A percentile compares a stretch with the other conserved stretches of the same genome.
These are phyloP conservation scores for Sitta carolinensis DNA, from an alignment of 2,797 vertebrate genomes.

Conservation along the genomic window DNA sequence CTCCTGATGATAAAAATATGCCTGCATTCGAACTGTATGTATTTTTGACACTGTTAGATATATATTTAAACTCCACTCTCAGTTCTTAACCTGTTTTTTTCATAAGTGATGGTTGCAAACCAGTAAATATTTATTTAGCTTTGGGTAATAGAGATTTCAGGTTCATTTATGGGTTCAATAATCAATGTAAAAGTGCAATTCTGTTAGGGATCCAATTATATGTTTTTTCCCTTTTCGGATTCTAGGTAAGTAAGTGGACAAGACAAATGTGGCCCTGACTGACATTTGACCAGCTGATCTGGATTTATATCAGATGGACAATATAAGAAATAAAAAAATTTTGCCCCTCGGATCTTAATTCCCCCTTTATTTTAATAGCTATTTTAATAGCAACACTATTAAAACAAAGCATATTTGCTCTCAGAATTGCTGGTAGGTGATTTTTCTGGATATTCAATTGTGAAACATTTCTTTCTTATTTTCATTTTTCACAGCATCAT, in stretches of 20 bases:
- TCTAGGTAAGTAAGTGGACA: constrained; percentile 32
- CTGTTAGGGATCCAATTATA: constrained; percentile 33
- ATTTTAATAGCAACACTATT: neutral
- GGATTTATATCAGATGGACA: constrained; percentile 41
- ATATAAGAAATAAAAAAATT: constrained; percentile 12
- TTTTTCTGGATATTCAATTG: constrained; percentile 40
- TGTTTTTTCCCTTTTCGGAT: constrained; percentile 25
- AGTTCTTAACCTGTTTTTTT: constrained; percentile 21
- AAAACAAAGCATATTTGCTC: neutral
- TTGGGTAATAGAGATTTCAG: constrained; percentile 54
- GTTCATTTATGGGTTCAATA: constrained; percentile 46
- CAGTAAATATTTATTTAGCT: constrained; percentile 49
- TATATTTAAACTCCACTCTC: neutral
- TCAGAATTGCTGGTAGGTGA: neutral
- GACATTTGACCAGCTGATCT: constrained; percentile 53
- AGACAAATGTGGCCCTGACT: constrained; percentile 8
- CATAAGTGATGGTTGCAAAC: neutral
- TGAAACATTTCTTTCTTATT: constrained; percentile 5
- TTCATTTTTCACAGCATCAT: constrained; percentile 51
- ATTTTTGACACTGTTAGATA: constrained; percentile 36
- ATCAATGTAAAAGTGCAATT: constrained; percentile 35
- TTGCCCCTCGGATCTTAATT: constrained; percentile 27
- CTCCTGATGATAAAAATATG: neutral
- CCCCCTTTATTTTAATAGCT: no score
- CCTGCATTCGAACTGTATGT: neutral